Base-by-base conservation (phyloP, 2,888 invertebrate genomes). In the Drosophila aldrichi region DNA sequence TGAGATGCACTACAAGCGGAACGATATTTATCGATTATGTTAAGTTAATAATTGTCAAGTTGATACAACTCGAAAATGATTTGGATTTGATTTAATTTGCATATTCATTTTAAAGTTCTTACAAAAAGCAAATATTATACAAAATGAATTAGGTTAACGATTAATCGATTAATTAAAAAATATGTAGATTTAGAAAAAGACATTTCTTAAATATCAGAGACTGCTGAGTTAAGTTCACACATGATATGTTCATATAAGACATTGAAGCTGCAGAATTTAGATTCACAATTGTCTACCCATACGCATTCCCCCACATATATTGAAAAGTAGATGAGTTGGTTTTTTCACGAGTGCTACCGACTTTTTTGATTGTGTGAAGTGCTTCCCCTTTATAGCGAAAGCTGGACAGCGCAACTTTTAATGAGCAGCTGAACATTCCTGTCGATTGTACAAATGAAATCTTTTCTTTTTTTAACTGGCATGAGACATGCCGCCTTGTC, bases 401-500 rank as follows among this genome's bases (percentile, higher is more conserved):
- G 20, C 52, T 52, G 56, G 20, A 40, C 55, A 59, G 46, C 81
- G 40, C 67, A 86, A 63, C 57, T 75, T 82, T 49, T 63, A 44
- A 58, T 56, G 68, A 38, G 40, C 83, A 80, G 77, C 68, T 81
- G 81, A 67, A 56, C 76, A 66, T 79, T 67, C 65, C 70, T 71
- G 68, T 20, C 18, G 61, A 73, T 41, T 68, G 69, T 70, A 80
- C 68, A 77, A 68, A 70, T 72, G 57, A 14, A 67, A 67, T 48
- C 14, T 57, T 43, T n/a, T n/a, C n/a, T n/a, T n/a, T n/a, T 68
- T 60, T 43, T 67, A 84, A 81, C 67, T 67, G 67, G 74, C 59
- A 59, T 66, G 73, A 70, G 69, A 48, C 72, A 76, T 67, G 44
- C 29, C 51, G 22, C 12, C 51, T 34, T 44, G 43, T 64, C 65